Conservation (phyloP, 2,797 vertebrate species). For the Falco novaeseelandiae region DNA sequence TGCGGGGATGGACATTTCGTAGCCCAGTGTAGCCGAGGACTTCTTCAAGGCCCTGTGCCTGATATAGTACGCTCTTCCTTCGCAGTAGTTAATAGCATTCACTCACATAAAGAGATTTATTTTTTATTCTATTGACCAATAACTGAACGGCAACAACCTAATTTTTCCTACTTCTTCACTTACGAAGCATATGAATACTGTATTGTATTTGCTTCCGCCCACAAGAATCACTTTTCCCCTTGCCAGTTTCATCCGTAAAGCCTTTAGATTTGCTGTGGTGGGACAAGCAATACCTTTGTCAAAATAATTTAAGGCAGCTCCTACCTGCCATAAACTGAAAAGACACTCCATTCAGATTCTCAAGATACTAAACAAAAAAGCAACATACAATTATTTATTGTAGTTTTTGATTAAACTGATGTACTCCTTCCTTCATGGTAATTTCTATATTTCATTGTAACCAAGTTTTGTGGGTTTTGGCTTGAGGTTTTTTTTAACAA, state of each 20-base stretch:
- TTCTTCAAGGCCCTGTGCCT: no score
- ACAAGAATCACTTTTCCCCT: not conserved
- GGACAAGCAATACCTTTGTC: not conserved
- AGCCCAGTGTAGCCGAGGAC: not conserved
- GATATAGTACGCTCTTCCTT: not conserved
- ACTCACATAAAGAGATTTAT: not conserved
- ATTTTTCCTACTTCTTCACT: not conserved
- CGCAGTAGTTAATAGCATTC: not conserved
- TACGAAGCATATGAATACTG: not conserved
- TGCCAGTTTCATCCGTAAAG: not conserved
- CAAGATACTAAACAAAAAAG: not conserved
- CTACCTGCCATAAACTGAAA: not conserved
- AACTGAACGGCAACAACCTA: not conserved
- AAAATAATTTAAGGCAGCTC: not conserved
- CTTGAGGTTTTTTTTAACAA: not conserved
- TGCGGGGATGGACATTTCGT: rapidly evolving
- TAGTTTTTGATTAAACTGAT: not conserved
- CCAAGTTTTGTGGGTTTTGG: not conserved
- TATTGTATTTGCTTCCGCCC: not conserved
- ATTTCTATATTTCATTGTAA: not conserved
- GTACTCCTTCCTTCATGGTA: not conserved
- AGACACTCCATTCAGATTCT: not conserved
- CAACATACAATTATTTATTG: not conserved
- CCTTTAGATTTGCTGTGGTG: not conserved
- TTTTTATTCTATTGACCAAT: not conserved